phyloP scores from a whole-genome alignment of 2,797 vertebrate genomes.

The Cuculus canorus region DNA sequence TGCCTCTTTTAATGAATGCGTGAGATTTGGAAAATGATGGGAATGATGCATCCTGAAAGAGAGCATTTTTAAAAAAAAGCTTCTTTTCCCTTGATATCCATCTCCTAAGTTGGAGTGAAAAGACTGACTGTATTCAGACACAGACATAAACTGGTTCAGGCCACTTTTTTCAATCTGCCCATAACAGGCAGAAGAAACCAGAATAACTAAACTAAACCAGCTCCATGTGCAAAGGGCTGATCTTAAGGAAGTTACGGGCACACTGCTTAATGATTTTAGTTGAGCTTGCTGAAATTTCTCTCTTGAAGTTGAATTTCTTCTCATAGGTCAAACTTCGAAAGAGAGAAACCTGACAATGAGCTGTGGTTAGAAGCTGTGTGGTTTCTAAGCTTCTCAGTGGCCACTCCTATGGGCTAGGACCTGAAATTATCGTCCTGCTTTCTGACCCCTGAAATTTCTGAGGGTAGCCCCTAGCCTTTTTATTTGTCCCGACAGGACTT shows the following conservation, averaged over 20 bases:
- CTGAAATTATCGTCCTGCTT: not conserved
- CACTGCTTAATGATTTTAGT: not conserved
- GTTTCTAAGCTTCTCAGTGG: not conserved
- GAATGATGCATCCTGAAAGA: not conserved
- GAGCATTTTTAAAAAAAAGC: not conserved
- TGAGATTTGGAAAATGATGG: not conserved
- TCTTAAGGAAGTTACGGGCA: not conserved
- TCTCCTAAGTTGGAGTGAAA: not conserved
- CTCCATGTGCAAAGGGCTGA: not conserved
- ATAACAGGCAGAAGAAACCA: not conserved
- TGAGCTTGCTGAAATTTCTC: not conserved
- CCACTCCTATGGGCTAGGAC: not conserved
- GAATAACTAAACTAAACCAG: not conserved
- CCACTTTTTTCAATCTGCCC: not conserved
- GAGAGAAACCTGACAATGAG: not conserved
- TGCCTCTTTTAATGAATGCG: not conserved
- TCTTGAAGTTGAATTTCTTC: not conserved
- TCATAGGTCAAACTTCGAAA: not conserved
- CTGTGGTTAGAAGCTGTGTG: not conserved
- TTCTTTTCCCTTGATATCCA: not conserved
- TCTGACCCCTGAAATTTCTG: not conserved
- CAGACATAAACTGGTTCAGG: not conserved
- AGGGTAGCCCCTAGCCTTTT: not conserved
- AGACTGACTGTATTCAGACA: not conserved
- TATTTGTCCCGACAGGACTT: not conserved